Conservation (phyloP, 2,888 invertebrate genomes). For the Litoditis marina region DNA sequence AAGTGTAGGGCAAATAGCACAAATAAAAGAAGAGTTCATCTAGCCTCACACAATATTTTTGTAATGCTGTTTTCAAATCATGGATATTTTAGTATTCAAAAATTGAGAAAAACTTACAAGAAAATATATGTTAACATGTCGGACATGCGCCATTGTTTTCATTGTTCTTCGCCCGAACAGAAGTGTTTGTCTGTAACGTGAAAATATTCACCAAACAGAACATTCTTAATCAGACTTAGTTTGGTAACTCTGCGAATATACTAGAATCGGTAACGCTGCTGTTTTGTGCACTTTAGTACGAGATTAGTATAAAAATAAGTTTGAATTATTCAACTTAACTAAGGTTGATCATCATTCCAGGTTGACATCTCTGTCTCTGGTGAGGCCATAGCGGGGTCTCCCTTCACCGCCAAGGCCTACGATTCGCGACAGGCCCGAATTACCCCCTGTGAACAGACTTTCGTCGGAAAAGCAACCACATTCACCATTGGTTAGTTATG, state of each 20-base stretch:
- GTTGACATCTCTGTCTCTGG: constrained; percentile 49
- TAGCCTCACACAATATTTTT: too few species aligned
- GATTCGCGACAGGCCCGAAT: constrained; percentile 91
- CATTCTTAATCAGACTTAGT: too few species aligned
- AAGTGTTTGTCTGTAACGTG: too few species aligned
- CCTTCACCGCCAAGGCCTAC: constrained; percentile 66
- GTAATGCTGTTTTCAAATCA: not conserved
- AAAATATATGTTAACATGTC: not conserved
- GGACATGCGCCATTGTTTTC: too few species aligned
- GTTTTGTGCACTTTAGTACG: too few species aligned
- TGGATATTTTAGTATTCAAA: not conserved
- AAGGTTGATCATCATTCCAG: constrained; percentile 19
- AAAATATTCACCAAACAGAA: too few species aligned
- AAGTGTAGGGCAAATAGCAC: too few species aligned
- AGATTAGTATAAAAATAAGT: not conserved
- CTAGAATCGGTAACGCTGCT: too few species aligned
- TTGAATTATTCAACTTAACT: not conserved
- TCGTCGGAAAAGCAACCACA: constrained; percentile 86
- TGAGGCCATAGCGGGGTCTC: constrained; percentile 60
- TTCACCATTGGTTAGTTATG: constrained; percentile 76
- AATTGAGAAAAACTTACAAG: not conserved
- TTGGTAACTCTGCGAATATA: too few species aligned
- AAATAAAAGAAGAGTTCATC: too few species aligned
- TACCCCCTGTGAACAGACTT: constrained; percentile 77
- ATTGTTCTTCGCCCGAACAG: too few species aligned